Base-by-base conservation (phyloP, 1,140 invertebrate genomes). In the Argopecten irradians region DNA sequence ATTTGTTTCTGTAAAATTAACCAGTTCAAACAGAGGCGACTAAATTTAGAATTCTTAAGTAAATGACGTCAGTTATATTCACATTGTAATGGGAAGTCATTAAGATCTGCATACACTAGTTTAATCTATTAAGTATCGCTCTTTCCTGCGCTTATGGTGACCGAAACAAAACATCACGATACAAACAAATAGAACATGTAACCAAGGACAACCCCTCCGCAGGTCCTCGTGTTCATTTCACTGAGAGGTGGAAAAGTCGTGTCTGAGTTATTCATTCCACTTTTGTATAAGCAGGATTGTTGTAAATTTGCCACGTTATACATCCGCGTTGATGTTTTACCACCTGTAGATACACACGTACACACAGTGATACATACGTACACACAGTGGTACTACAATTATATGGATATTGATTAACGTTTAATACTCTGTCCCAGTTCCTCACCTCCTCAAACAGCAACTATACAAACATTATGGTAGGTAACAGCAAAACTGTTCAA, bases 61-160 rank as follows among this genome's bases (percentile, higher is more conserved):
- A 28, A 8, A 71, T 71, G 55, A 71, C 55, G 55, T 71, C 55
- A 71, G n/a, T 1, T 16, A 8, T 71, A 71, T 71, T 71, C 16
- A 71, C 55, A 28, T 0, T 71, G 5, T n/a, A 71, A 28, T 71
- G 55, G 13, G 55, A 71, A 71, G 55, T 11, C 55, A 28, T 71
- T 71, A 16, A 28, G 55, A 28, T 71, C 55, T 22, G 55, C 55
- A 71, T n/a, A n/a, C 5, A n/a, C 22, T 71, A 71, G n/a, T 71
- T 71, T 71, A 71, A 71, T 71, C 55, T 71, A 71, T 71, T 71
- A 71, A 71, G 55, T 71, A 71, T 71, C 55, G 55, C 55, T 71
- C 19, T 71, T 71, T n/a, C 55, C 19, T 71, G 55, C 19, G 55
- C 55, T 71, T 71, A 71, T 71, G 55, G 55, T 28, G 55, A 71